Conservation (phyloP, 1,140 invertebrate genomes). For the Nephila pilipes region DNA sequence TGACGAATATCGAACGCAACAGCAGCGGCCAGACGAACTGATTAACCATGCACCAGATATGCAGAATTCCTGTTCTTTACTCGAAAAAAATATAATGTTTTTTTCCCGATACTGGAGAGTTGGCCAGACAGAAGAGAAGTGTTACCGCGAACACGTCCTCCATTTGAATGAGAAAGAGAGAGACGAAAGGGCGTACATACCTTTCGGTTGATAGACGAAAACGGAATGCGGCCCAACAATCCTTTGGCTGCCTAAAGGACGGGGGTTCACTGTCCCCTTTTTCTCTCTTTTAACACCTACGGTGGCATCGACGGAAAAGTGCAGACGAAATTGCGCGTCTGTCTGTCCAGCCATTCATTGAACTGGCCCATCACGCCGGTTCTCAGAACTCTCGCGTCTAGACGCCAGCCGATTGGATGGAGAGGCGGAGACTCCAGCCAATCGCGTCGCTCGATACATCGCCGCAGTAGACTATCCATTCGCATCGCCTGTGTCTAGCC, state of each 20-base stretch:
- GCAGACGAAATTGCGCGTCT: constrained; percentile 44
- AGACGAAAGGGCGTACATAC: constrained; percentile 40
- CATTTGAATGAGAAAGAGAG: constrained; percentile 35
- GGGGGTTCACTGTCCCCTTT: constrained; percentile 20
- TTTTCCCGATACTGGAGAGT: not conserved
- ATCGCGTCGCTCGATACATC: constrained; percentile 27
- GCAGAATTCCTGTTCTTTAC: not conserved
- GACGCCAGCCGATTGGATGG: constrained; percentile 3
- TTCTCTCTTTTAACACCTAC: constrained; percentile 44
- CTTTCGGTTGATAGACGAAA: not conserved
- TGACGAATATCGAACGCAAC: no score
- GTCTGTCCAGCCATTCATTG: constrained; percentile 51
- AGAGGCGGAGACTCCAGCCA: constrained; percentile 2
- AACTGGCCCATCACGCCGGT: constrained; percentile 42
- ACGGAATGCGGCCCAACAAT: constrained; percentile 43
- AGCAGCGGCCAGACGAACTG: no score
- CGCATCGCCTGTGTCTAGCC: not conserved
- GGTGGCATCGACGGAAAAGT: constrained; percentile 30
- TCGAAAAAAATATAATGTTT: not conserved
- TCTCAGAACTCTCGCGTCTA: constrained; percentile 39
- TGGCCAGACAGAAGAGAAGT: not conserved
- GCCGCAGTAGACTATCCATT: not conserved
- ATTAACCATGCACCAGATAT: not conserved
- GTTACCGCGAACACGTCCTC: not conserved
- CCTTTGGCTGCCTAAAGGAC: constrained; percentile 6